Conservation (phyloP, 2,797 vertebrate species). For the Cynodonichthys magdalenae region DNA sequence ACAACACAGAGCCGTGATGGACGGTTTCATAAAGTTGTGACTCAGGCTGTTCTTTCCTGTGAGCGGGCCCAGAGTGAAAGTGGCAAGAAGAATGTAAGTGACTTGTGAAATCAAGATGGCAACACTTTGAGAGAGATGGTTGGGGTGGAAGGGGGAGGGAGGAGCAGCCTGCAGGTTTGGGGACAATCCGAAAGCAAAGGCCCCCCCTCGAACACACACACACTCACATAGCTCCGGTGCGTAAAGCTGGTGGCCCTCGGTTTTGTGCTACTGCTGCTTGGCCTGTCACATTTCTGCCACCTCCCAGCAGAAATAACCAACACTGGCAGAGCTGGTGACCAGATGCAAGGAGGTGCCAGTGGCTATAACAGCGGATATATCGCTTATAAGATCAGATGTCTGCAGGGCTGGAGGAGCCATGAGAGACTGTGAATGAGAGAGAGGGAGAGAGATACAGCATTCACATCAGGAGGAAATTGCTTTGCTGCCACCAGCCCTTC, state of each 20-base stretch:
- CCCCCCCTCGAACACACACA: no score
- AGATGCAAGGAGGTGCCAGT: slow-evolving; percentile 77
- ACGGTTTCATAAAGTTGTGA: slow-evolving; percentile 70
- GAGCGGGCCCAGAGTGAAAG: slow-evolving; percentile 48
- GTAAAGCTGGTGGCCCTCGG: slow-evolving; percentile 35
- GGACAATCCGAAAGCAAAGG: slow-evolving; percentile 57
- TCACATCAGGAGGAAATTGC: slow-evolving; percentile 80
- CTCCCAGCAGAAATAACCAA: slow-evolving; percentile 80
- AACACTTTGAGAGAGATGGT: slow-evolving; percentile 43
- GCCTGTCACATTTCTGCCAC: slow-evolving; percentile 68
- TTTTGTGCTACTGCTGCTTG: slow-evolving; percentile 52
- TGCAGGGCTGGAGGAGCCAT: slow-evolving; percentile 71
- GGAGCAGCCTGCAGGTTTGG: slow-evolving; percentile 52
- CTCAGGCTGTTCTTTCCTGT: slow-evolving; percentile 59
- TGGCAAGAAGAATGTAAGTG: slow-evolving; percentile 49
- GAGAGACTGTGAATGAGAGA: slow-evolving; percentile 68
- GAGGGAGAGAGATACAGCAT: slow-evolving; percentile 60
- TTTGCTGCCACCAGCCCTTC: slow-evolving; percentile 78
- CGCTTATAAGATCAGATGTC: slow-evolving; percentile 84
- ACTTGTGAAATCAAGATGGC: slow-evolving; percentile 57
- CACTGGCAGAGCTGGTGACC: slow-evolving; percentile 76
- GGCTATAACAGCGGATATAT: slow-evolving; percentile 82
- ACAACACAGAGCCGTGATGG: slow-evolving; percentile 57
- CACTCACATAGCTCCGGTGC: no score
- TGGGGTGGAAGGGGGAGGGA: slow-evolving; percentile 14